Conservation (phyloP, 1,140 invertebrate genomes). For the Aphelenchoides besseyi region DNA sequence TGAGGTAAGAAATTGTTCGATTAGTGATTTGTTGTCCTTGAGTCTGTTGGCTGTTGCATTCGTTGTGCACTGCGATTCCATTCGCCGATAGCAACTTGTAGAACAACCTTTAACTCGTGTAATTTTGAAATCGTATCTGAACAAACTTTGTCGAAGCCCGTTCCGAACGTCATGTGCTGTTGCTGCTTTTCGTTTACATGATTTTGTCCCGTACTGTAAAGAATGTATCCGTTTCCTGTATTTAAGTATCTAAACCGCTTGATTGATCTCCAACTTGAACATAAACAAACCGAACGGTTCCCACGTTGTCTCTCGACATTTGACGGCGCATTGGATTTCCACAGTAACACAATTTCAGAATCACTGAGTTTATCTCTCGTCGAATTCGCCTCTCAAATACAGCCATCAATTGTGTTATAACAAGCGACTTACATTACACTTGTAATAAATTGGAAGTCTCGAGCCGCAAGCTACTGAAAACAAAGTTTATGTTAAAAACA, state of each 20-base stretch:
- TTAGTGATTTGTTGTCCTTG: background rate
- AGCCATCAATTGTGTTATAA: background rate
- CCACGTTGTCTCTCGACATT: constrained; percentile 5
- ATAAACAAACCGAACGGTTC: constrained; percentile 15
- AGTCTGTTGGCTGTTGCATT: background rate
- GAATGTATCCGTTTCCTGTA: constrained; percentile 38
- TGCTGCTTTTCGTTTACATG: constrained; percentile 2
- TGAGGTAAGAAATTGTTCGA: background rate
- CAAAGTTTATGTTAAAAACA: too few relatives aligned
- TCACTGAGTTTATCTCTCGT: constrained; percentile 37
- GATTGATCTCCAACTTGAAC: constrained; percentile 12
- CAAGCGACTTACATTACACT: constrained; percentile 41
- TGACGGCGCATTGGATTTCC: constrained; percentile 7
- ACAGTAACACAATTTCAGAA: constrained; percentile 41
- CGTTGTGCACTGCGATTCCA: constrained; percentile 10
- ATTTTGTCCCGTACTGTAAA: constrained; percentile 24
- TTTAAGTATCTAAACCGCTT: constrained; percentile 32
- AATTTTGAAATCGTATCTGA: too few relatives aligned
- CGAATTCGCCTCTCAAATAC: constrained; percentile 38
- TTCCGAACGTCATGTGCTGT: constrained; percentile 35
- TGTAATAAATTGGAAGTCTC: constrained; percentile 53
- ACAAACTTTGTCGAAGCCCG: constrained; percentile 51
- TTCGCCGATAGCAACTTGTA: constrained; percentile 32
- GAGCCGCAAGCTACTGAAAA: too few relatives aligned
- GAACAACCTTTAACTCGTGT: too few relatives aligned